Percentiles rank a stretch among this genome's conserved stretches.
phyloP scores from a whole-genome alignment of 1,140 invertebrate genomes.

The Bathynomus jamesi region DNA sequence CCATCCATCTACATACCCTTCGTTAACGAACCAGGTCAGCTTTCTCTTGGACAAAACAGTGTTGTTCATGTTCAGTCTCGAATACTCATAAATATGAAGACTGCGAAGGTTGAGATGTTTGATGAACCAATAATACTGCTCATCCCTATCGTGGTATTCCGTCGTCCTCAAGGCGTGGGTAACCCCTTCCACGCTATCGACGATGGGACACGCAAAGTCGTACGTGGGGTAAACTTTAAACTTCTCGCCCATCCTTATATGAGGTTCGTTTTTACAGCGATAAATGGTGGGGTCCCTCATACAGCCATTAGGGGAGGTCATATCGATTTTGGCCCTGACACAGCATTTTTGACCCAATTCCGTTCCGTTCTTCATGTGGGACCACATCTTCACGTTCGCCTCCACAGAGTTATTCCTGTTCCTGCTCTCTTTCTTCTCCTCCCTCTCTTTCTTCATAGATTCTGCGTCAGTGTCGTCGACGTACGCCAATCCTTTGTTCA shows the following conservation, averaged over 20 bases:
- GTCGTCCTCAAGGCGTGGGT: constrained; percentile 92
- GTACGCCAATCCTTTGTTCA: constrained; percentile 84
- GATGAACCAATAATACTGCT: constrained; percentile 96
- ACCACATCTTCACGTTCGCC: constrained; percentile 84
- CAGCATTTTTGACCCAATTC: constrained; percentile 74
- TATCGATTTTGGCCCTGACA: constrained; percentile 95
- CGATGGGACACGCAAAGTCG: constrained; percentile 99
- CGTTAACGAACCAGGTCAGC: constrained; percentile 93
- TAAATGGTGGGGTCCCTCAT: constrained; percentile 99
- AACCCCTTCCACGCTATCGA: constrained; percentile 93
- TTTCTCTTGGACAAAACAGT: constrained; percentile 96
- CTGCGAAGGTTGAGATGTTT: constrained; percentile 76
- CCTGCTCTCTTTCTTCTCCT: constrained; percentile 74
- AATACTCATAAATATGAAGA: constrained; percentile 93
- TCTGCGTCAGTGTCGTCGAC: constrained; percentile 94
- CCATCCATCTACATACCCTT: constrained; percentile 93
- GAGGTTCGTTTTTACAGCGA: constrained; percentile 90
- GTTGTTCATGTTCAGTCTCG: constrained; percentile 91
- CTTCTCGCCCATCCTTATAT: constrained; percentile 85
- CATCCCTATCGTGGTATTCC: constrained; percentile 97
- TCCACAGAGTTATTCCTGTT: constrained; percentile 76
- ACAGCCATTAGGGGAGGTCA: constrained; percentile 92
- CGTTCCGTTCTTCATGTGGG: constrained; percentile 87
- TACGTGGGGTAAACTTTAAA: constrained; percentile 99
- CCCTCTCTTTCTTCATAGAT: constrained; percentile 88